Evolutionary conservation across 1,140 invertebrate species (phyloP), one percentile per base, ranked within the genome.

Genomic region (Schlechtendalia chinensis): DNA sequence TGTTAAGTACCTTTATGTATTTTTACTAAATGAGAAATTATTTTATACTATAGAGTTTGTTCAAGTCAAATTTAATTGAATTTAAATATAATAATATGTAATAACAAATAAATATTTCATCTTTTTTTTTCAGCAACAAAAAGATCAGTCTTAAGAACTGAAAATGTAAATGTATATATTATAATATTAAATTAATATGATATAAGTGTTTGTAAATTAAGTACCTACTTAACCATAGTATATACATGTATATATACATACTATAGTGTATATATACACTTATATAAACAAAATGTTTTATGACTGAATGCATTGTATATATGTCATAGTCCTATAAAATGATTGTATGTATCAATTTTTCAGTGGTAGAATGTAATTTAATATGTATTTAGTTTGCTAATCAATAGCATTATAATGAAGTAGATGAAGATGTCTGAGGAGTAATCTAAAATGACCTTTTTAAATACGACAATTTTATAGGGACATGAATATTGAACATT

Each of bases 71-170:
- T 50, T 14, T 16, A 45, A 50, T 50, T 50, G 5, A 69, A 58
- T 10, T 58, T 5, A 58, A 58, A 6, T 10, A 58, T 58, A 4
- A 1, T 24, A 58, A 22, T 58, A 39, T 4, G 32, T 24, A 1
- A 58, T 10, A 39, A 50, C 19, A 71, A 27, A 27, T 71, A 53
- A 29, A 27, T 53, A 71, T 71, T 47, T 27, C 3, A 17, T 29
- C 17, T 71, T 5, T 50, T 47, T 50, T 69, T 69, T 47, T 69
- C 50, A 47, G 45, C 69, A 72, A 54, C 22, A 53, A 54, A 54
- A 72, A 72, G 16, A 72, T 72, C 69, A 72, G 69, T 72, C 69
- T 72, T 72, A 72, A 72, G 69, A 72, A 72, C 69, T 72, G 69
- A 54, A 17, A 72, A 71, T 53, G 24, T 72, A 24, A 54, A 72